Evolutionary conservation across 2,797 vertebrate genomes (phyloP), one percentile per base, ranked within the genome.

Genomic region (Glossophaga mutica): DNA sequence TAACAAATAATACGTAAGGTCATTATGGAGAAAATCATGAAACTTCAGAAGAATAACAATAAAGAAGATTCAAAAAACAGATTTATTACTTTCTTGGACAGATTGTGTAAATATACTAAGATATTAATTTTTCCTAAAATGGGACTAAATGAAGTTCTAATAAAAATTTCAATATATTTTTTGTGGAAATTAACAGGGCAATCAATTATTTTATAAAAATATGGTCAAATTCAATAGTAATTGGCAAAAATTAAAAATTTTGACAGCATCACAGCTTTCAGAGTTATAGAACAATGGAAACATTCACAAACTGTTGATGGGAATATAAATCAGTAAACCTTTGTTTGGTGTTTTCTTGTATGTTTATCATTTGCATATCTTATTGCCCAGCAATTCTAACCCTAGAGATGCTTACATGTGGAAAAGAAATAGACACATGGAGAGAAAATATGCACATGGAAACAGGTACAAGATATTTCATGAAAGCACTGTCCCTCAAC

Each of bases 121-220:
- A 71, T 44, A 76, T 2, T 6, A 24, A 42, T 42, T 85, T 19
- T 79, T 16, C 39, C 2, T 44, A 68, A 71, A 85, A 44, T 32
- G 4, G 91, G 24, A 70, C 29, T 81, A 79, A 88, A 88, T 39
- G 26, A n/a, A 62, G 3, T 85, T 78, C 32, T 87, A 83, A 78
- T 62, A 93, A 93, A 90, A 88, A 22, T 62, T 83, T 84, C 34
- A 85, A 76, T 32, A 44, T 9, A 89, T 91, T 83, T 73, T 85
- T 93, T 21, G 39, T 87, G 19, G 15, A 84, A 67, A 44, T 55
- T 88, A 77, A 91, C 24, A 88, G n/a, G 37, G 22, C 44, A 37
- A 85, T 11, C 65, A 73, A 79, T 76, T 46, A 73, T 48, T 83
- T 73, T 88, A 37, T 65, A 34, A 59, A 88, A 87, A 44, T n/a